Base-by-base conservation (phyloP, 2,113 vertebrate species). In the Hiodon tergisus region DNA sequence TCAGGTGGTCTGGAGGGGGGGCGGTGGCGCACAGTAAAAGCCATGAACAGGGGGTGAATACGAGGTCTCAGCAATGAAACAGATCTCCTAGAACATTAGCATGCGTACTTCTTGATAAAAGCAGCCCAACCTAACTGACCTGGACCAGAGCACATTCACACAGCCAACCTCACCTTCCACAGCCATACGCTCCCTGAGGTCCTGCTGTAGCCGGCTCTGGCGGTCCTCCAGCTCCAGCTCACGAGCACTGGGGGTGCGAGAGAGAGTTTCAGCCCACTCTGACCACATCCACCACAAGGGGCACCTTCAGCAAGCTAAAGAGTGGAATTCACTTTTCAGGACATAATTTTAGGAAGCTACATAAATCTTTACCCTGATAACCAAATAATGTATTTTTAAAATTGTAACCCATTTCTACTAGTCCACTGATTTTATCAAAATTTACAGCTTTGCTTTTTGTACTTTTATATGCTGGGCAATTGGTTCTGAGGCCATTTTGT, bases 201-300 rank as follows among this genome's bases (percentile, higher is more conserved):
- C 93, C 84, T 96, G 96, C 88, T 99, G 97, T 60, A 99, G 87
- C 0, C 96, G 91, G 79, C 96, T 97, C 90, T 99, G 97, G 46
- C 94, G 85, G 88, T 99, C 97, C 83, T 98, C 97, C 77, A 99
- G 85, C 83, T 98, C 96, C 73, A 99, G 85, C 85, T 99, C 97
- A 14, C 92, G 94, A 76, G 97, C 97, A 0, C 97, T 98, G 85
- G 65, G 75, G 53, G 72, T 59, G 7, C 66, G 11, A 72, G 4
- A 11, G 8, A 74, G 54, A 60, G 61, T 14, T 54, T 55, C 67
- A 68, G 46, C 58, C 54, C 78, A 54, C 9, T 57, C 13, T 68
- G 47, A 78, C 67, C 67, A 66, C 31, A 75, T 58, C 61, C 46
- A 57, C 52, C 48, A 59, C 67, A 57, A 72, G 13, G 72, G 58